Evolutionary conservation across 2,888 invertebrate genomes (phyloP).

Genomic region (Aproaerema taeniolella): DNA sequence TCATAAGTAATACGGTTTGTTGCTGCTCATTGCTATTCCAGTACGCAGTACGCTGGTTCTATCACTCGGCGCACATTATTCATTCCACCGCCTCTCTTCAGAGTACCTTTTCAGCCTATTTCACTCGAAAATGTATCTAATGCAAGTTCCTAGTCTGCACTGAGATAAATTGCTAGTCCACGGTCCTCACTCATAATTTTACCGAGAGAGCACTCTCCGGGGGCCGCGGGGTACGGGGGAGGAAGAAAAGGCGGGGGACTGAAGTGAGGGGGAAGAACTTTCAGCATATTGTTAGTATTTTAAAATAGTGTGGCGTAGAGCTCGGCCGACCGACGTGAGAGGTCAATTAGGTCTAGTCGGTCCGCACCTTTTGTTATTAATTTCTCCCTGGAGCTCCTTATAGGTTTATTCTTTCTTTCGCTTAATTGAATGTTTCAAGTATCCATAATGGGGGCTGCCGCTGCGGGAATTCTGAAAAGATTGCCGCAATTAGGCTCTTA

Average conservation of each 20-base stretch:
- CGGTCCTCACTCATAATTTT: conserved; percentile 9
- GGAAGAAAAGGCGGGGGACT: background rate
- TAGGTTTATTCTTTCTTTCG: conserved; percentile 2
- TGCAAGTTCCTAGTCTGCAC: conserved; percentile 10
- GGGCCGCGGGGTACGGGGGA: conserved; percentile 1
- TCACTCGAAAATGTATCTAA: conserved; percentile 5
- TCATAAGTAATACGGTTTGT: too few species aligned
- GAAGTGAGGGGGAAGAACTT: background rate
- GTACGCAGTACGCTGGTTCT: too few species aligned
- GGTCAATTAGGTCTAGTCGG: too few species aligned
- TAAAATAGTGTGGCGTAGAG: conserved; percentile 7
- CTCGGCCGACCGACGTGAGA: conserved; percentile 2
- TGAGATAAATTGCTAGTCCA: conserved; percentile 9
- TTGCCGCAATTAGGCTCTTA: conserved; percentile 8
- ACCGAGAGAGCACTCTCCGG: conserved; percentile 7
- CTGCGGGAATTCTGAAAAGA: conserved; percentile 1
- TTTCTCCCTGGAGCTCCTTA: too few species aligned
- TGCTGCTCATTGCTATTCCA: too few species aligned
- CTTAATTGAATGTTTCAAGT: conserved; percentile 7
- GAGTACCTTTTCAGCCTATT: conserved; percentile 7
- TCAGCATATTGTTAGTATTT: conserved; percentile 8
- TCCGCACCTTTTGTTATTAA: too few species aligned
- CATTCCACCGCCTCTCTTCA: background rate
- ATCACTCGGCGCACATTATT: background rate
- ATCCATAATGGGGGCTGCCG: background rate